Evolutionary conservation across 1,140 invertebrate genomes (phyloP).

Genomic region (Drosophila bifasciata): DNA sequence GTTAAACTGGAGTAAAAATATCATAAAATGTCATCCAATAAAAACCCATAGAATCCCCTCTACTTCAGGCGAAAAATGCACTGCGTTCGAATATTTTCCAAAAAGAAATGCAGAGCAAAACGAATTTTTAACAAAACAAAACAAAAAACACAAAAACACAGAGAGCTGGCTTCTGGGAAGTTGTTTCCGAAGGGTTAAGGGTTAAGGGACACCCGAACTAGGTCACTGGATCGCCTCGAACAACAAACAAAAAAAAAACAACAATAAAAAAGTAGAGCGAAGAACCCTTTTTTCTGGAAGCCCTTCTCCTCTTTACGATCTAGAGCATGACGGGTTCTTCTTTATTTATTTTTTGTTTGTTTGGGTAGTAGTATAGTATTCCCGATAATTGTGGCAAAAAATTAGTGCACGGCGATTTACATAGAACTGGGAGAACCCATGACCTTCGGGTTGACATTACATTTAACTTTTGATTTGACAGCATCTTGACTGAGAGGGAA

Average conservation of each 20-base stretch:
- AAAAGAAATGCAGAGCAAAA: conserved; percentile 67
- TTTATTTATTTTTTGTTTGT: conserved; percentile 8
- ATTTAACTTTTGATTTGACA: conserved; percentile 78
- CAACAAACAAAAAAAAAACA: conserved; percentile 66
- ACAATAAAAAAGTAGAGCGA: conserved; percentile 74
- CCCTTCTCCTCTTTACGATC: conserved; percentile 27
- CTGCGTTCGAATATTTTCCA: conserved; percentile 29
- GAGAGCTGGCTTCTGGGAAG: not conserved
- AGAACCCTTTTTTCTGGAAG: conserved; percentile 23
- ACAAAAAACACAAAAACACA: conserved; percentile 34
- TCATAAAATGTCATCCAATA: conserved; percentile 52
- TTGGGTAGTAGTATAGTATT: conserved; percentile 13
- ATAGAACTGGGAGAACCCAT: conserved; percentile 43
- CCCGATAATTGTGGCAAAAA: conserved; percentile 70
- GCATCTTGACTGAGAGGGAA: conserved; percentile 62
- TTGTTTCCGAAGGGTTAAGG: conserved; percentile 26
- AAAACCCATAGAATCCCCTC: conserved; percentile 47
- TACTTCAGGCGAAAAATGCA: conserved; percentile 47
- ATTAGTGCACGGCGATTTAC: conserved; percentile 69
- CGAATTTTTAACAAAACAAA: conserved; percentile 62
- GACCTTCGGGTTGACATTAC: conserved; percentile 56
- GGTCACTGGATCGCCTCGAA: conserved; percentile 55
- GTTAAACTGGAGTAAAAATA: conserved; percentile 76
- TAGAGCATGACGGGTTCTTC: not conserved
- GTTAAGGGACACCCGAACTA: conserved; percentile 70